Conservation (phyloP, 2,797 vertebrate genomes). For the Oophaga sylvatica region DNA sequence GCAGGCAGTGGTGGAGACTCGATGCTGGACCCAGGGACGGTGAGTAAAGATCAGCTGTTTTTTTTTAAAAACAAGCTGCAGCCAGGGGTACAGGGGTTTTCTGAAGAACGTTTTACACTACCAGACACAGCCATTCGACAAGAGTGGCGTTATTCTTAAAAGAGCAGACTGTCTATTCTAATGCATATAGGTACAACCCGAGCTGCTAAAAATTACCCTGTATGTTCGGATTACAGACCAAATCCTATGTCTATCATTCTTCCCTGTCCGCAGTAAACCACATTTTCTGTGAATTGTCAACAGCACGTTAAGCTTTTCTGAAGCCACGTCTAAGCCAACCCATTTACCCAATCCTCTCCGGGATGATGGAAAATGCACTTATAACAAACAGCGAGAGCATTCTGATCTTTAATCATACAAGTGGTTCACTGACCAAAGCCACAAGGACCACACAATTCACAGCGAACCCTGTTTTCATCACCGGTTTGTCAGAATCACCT, state of each 20-base stretch:
- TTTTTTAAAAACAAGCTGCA: too few relatives aligned
- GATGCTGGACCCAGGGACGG: too few relatives aligned
- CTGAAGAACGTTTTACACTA: not conserved
- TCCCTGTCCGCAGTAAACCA: constrained; percentile 20
- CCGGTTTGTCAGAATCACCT: constrained; percentile 39
- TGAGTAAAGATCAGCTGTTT: too few relatives aligned
- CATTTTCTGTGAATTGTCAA: constrained; percentile 32
- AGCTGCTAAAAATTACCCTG: not conserved
- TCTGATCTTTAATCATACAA: constrained; percentile 57
- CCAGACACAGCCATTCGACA: not conserved
- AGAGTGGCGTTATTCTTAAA: not conserved
- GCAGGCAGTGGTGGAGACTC: too few relatives aligned
- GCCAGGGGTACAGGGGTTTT: too few relatives aligned
- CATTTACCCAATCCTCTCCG: constrained; percentile 25
- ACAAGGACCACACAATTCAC: constrained; percentile 47
- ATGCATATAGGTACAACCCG: not conserved
- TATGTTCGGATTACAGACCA: not conserved
- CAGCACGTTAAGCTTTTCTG: constrained; percentile 31
- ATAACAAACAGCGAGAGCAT: constrained; percentile 64
- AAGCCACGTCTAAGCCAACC: constrained; percentile 7
- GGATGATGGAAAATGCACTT: constrained; percentile 63
- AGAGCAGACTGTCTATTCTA: not conserved
- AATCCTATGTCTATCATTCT: constrained; percentile 1
- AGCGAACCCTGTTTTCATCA: constrained; percentile 60
- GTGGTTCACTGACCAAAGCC: constrained; percentile 20